Base-by-base conservation (phyloP, 2,888 invertebrate species). In the Busseola fusca region DNA sequence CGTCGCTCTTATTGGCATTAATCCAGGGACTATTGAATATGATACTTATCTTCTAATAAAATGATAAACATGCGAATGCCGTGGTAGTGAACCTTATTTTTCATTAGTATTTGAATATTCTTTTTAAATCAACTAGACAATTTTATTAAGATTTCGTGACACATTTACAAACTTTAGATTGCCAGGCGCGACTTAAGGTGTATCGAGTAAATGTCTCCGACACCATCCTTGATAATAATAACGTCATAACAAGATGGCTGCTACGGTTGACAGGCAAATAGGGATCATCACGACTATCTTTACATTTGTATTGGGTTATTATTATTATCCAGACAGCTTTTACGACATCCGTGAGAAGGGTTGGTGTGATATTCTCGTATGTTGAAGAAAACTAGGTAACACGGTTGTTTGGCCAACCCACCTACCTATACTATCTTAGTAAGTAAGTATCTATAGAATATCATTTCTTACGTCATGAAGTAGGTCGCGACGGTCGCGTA, bases 321-420 rank as follows among this genome's bases (percentile, higher is more conserved):
- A 70, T 70, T 75, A 75, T 64, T 75, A 75, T 54, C 56, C 45
- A 42, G 54, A 75, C 64, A 75, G 48, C 54, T 56, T 60, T 70
- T 76, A 76, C 75, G 71, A 76, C 71, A 64, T 71, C 71, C 70
- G 54, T 75, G 75, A 76, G 60, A 76, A 76, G 75, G 75, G 75
- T 76, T 76, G 64, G 64, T 70, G 42, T 56, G 54, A 70, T 60
- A 59, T 56, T 73, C 58, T 37, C 52, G 14, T 45, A 73, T 73
- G 45, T 60, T 40, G 10, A 37, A 45, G 67, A 72, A 58, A 57
- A 72, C 58, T 45, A 12, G 34, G 72, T 65, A 37, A 66, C 25
- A 67, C 45, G 21, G 37, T 45, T 67, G n/a, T 52, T 14, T 27
- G 30, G 10, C 12, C 12, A n/a, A n/a, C n/a, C n/a, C 7, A 45